Conservation (phyloP, 2,113 vertebrate genomes). For the Entelurus aequoreus region DNA sequence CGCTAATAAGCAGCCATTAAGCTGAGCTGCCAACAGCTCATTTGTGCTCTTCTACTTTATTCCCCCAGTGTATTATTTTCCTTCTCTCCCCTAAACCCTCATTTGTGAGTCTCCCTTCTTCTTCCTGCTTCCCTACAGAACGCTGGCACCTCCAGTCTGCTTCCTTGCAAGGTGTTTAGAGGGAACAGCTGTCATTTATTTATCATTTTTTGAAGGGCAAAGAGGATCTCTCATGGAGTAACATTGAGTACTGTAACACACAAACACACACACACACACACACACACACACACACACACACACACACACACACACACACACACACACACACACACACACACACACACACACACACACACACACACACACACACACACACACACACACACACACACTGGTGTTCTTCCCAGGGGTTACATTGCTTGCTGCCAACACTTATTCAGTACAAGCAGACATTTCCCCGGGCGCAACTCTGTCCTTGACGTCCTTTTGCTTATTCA, state of each 20-base stretch:
- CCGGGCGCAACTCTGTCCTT: constrained; percentile 21
- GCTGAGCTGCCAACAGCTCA: constrained; percentile 18
- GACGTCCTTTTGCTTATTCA: constrained; percentile 19
- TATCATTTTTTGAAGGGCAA: constrained; percentile 46
- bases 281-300: constrained; percentile 6
- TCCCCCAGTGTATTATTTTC: not conserved
- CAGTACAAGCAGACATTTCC: constrained; percentile 35
- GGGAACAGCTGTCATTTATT: constrained; percentile 39
- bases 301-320: too few species aligned
- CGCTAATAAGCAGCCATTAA: constrained; percentile 19
- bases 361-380: not conserved
- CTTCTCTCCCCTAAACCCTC: constrained; percentile 10
- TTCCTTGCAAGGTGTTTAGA: constrained; percentile 26
- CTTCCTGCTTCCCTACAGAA: constrained; percentile 1
- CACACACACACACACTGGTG: constrained; percentile 10
- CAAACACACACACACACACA: constrained; percentile 23
- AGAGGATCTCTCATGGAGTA: constrained; percentile 20
- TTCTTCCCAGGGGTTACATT: constrained; percentile 32
- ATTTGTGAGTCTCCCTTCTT: constrained; percentile 20
- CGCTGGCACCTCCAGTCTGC: constrained; percentile 12
- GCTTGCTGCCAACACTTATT: constrained; percentile 56
- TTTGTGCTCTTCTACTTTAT: constrained; percentile 3
- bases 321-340: not conserved
- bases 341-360: constrained; percentile 22
- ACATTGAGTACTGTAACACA: constrained; percentile 11